Evolutionary conservation across 2,113 vertebrate species (phyloP).

Genomic region (Poeciliopsis prolifica): DNA sequence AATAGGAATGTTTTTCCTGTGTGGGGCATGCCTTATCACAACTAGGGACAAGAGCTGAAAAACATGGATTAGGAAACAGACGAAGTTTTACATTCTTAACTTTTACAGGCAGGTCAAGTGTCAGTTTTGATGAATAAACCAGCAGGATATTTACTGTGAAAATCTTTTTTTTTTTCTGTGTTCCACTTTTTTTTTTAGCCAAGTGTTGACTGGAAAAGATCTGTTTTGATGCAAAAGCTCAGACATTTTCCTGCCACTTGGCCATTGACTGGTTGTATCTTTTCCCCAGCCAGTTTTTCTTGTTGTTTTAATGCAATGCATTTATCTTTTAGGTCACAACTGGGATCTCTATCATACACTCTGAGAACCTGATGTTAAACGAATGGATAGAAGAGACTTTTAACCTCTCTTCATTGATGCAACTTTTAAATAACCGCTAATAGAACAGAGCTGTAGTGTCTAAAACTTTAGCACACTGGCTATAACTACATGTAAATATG

Average conservation of each 20-base stretch:
- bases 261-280: conserved; percentile 18
- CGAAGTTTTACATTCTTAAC: conserved; percentile 27
- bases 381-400: conserved; percentile 15
- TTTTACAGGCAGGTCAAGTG: neutral
- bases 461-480: too few relatives aligned
- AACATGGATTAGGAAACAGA: conserved; percentile 37
- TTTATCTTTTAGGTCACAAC: conserved; percentile 38
- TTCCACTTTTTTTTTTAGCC: neutral
- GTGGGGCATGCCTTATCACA: conserved; percentile 27
- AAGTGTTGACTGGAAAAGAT: neutral
- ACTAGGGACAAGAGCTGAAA: conserved; percentile 10
- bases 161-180: neutral
- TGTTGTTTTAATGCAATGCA: conserved; percentile 40
- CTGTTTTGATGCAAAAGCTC: conserved; percentile 11
- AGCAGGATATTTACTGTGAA: neutral
- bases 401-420: too few relatives aligned
- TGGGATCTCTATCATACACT: conserved; percentile 38
- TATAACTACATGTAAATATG: too few relatives aligned
- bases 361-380: conserved; percentile 6
- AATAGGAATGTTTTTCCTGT: conserved; percentile 22
- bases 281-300: conserved; percentile 48
- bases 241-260: conserved; percentile 20
- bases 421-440: too few relatives aligned
- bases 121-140: neutral
- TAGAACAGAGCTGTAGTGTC: too few relatives aligned